Conservation (phyloP, 2,888 invertebrate genomes). For the Cephus pygmeus region DNA sequence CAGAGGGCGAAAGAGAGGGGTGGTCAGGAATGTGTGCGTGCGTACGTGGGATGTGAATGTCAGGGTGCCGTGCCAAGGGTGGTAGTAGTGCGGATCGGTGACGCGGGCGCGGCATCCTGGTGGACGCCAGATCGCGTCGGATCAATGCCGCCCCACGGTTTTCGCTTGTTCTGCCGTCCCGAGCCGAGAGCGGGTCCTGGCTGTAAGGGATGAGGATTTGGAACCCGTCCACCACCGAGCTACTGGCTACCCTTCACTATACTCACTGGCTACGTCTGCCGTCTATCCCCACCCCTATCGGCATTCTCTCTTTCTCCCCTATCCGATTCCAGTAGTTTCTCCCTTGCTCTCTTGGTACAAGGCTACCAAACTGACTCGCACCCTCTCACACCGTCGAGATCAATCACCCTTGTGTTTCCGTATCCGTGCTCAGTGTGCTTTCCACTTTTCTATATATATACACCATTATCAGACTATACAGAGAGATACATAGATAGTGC, state of each 20-base stretch:
- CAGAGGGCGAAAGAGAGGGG: no score
- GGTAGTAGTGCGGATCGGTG: conserved; percentile 4
- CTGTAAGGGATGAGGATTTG: conserved; percentile 38
- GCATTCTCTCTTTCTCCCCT: conserved; percentile 20
- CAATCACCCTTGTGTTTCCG: conserved; percentile 32
- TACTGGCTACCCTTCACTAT: conserved; percentile 15
- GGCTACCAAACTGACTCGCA: no score
- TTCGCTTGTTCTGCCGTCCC: conserved; percentile 4
- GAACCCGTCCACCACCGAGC: conserved; percentile 41
- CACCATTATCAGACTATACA: no score
- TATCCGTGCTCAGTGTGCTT: background rate
- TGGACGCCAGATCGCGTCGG: conserved; percentile 30
- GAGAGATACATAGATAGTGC: no score
- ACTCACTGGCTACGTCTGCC: no score
- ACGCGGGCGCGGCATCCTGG: conserved; percentile 34
- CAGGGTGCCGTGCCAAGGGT: background rate
- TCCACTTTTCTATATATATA: no score
- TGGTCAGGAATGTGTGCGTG: background rate
- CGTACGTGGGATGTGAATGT: background rate
- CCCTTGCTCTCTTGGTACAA: conserved; percentile 10
- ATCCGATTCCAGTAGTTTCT: conserved; percentile 14
- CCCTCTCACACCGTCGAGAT: conserved; percentile 23
- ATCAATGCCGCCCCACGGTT: conserved; percentile 38
- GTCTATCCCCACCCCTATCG: conserved; percentile 18
- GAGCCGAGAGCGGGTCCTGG: conserved; percentile 9